Conservation (phyloP, 1,140 invertebrate genomes). For the Drosophila kikkawai region DNA sequence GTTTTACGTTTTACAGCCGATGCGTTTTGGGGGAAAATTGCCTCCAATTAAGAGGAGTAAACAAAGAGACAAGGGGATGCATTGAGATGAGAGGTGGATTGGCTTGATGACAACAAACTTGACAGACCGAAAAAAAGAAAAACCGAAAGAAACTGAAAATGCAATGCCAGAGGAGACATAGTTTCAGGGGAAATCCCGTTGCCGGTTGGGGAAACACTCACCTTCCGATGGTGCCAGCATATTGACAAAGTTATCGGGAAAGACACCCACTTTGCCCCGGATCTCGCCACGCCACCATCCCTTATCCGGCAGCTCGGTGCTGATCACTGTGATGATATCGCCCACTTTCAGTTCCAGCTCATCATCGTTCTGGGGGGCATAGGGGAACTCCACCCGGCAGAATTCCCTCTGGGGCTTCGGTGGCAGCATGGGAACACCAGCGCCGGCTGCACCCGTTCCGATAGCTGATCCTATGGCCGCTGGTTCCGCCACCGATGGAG, state of each 20-base stretch:
- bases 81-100: conserved; percentile 36
- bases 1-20: conserved; percentile 36
- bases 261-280: conserved; percentile 94
- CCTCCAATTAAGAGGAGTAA: conserved; percentile 49
- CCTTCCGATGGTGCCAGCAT: conserved; percentile 86
- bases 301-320: conserved; percentile 95
- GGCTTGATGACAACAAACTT: conserved; percentile 56
- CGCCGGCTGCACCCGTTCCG: conserved; percentile 2
- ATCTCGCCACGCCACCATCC: conserved; percentile 99
- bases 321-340: conserved; percentile 94
- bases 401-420: conserved; percentile 90
- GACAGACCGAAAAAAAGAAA: conserved; percentile 51
- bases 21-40: conserved; percentile 59
- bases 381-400: conserved; percentile 95
- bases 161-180: conserved; percentile 12
- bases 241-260: conserved; percentile 98
- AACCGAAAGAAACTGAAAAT: conserved; percentile 42
- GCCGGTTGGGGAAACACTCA: conserved; percentile 65
- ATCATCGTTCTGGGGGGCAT: conserved; percentile 96
- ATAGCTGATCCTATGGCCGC: conserved; percentile 25
- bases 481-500: conserved; percentile 26
- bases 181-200: not conserved
- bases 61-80: conserved; percentile 27
- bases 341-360: conserved; percentile 95
- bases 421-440: conserved; percentile 86